Percentiles rank a stretch among this genome's conserved stretches.
These are phyloP conservation scores for Odiellus spinosus DNA, from an alignment of 2,888 invertebrate species.

Conservation along the genomic window DNA sequence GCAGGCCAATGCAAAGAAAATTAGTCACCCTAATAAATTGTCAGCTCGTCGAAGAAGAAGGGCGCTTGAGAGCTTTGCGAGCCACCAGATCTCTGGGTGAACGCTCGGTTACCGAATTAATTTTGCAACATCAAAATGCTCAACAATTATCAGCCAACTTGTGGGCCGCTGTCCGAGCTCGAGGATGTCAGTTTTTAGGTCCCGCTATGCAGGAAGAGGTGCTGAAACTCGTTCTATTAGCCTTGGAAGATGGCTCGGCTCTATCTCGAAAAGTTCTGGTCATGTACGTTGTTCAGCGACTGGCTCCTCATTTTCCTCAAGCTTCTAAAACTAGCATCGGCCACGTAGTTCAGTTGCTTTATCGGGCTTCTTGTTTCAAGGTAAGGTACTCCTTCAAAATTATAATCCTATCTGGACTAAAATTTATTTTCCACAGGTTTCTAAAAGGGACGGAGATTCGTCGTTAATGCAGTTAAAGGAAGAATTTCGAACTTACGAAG, in stretches of 20 bases:
- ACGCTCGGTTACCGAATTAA: constrained; percentile 80
- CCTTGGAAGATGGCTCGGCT: constrained; percentile 86
- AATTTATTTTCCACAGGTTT: constrained; percentile 43
- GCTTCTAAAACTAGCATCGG: constrained; percentile 98
- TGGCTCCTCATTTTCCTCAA: constrained; percentile 86
- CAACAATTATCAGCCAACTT: constrained; percentile 83
- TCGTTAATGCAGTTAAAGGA: constrained; percentile 95
- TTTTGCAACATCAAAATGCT: constrained; percentile 87
- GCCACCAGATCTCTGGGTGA: constrained; percentile 87
- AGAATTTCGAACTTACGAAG: constrained; percentile 88
- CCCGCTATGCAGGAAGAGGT: constrained; percentile 97
- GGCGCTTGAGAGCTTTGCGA: constrained; percentile 33
- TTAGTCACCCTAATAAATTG: constrained; percentile 81
- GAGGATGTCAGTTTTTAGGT: constrained; percentile 95
- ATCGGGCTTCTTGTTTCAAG: constrained; percentile 96
- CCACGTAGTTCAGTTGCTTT: constrained; percentile 93
- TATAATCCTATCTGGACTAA: background rate
- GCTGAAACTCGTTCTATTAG: constrained; percentile 75
- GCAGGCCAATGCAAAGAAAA: constrained; percentile 90
- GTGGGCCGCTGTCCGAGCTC: constrained; percentile 90
- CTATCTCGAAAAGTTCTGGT: constrained; percentile 85
- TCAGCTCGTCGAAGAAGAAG: constrained; percentile 74
- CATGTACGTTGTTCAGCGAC: constrained; percentile 93
- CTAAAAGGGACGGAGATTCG: constrained; percentile 89
- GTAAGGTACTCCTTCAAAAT: constrained; percentile 37